These are phyloP conservation scores for Coregonus sp. DNA, from an alignment of 2,797 vertebrate genomes.

Conservation along the genomic window DNA sequence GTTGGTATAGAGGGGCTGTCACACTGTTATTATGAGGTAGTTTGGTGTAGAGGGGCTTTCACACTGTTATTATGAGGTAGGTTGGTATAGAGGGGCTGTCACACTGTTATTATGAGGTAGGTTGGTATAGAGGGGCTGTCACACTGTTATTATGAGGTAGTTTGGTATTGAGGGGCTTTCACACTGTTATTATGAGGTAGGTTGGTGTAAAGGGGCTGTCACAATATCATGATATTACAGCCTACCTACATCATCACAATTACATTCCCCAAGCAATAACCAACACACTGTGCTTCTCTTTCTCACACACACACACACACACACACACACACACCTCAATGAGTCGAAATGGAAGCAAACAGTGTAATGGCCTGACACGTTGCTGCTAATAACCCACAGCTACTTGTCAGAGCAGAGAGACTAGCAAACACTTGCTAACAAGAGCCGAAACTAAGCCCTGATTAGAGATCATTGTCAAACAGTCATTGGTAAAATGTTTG, in stretches of 20 bases:
- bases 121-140: too few relatives aligned
- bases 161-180: too few relatives aligned
- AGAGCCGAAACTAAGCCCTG: neutral
- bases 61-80: too few relatives aligned
- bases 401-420: constrained; percentile 53
- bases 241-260: neutral
- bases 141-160: too few relatives aligned
- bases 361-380: constrained; percentile 23
- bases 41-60: too few relatives aligned
- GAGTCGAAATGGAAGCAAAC: constrained; percentile 36
- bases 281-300: neutral
- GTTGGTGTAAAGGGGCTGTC: too few relatives aligned
- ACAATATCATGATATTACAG: neutral
- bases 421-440: neutral
- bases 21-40: too few relatives aligned
- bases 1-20: too few relatives aligned
- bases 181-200: neutral
- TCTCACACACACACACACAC: neutral
- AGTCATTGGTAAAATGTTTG: too few relatives aligned
- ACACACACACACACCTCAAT: neutral
- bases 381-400: constrained; percentile 44
- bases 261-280: neutral
- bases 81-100: too few relatives aligned
- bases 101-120: too few relatives aligned
- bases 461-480: too few relatives aligned